phyloP scores from a whole-genome alignment of 2,113 vertebrate species.

The Onychorhynchus coronatus region DNA sequence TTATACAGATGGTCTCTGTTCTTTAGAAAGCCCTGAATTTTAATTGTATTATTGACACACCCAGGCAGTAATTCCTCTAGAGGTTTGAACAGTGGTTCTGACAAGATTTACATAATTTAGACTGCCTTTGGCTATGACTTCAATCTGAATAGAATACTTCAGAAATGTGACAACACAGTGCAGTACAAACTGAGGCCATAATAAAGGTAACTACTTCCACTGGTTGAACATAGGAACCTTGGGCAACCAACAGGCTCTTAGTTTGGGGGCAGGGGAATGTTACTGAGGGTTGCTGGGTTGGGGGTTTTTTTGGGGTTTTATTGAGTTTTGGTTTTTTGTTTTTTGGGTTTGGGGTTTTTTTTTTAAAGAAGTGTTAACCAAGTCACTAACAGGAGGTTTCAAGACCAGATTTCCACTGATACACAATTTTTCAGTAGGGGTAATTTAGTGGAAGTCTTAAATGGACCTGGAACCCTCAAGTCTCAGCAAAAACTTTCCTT shows the following conservation, averaged over 20 bases:
- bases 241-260: background rate
- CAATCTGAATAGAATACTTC: background rate
- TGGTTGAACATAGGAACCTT: background rate
- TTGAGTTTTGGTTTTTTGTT: background rate
- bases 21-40: background rate
- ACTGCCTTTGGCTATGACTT: background rate
- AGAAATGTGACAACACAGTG: background rate
- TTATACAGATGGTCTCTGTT: background rate
- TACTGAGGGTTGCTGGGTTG: background rate
- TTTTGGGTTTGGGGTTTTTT: background rate
- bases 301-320: too few species aligned
- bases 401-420: background rate
- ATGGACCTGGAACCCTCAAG: background rate
- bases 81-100: background rate
- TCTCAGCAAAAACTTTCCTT: background rate
- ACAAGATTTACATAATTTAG: background rate
- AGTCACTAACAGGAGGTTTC: background rate
- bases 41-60: background rate
- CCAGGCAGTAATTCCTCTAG: background rate
- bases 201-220: background rate
- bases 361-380: background rate
- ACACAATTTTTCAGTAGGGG: background rate
- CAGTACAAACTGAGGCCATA: background rate
- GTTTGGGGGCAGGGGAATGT: fast-evolving
- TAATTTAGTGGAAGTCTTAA: background rate